These are phyloP conservation scores for Diploptera punctata DNA, from an alignment of 2,888 invertebrate genomes.

Conservation along the genomic window DNA sequence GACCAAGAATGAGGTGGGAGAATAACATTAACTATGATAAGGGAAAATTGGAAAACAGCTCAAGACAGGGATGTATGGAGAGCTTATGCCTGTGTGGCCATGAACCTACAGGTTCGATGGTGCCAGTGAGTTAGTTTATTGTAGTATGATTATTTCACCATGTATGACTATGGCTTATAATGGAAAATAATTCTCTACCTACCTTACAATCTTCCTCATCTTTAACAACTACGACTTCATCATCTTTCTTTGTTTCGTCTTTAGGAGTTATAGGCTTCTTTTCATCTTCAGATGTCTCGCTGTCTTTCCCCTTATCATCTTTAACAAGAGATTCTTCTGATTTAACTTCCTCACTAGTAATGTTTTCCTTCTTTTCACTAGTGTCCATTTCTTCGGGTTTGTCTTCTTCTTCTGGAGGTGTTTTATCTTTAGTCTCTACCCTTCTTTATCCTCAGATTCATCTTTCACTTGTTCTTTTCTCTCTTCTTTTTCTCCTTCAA, in stretches of 20 bases:
- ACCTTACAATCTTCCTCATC: constrained; percentile 37
- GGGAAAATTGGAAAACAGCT: too few relatives aligned
- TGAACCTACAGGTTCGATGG: too few relatives aligned
- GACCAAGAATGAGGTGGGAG: too few relatives aligned
- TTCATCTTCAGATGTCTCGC: constrained; percentile 49
- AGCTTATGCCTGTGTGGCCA: too few relatives aligned
- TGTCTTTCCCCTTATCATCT: constrained; percentile 48
- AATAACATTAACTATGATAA: too few relatives aligned
- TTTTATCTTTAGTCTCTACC: constrained; percentile 42
- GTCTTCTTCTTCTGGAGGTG: constrained; percentile 44
- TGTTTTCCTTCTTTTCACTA: constrained; percentile 47
- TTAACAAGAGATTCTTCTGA: background rate
- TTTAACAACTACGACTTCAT: constrained; percentile 50
- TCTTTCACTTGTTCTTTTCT: constrained; percentile 40
- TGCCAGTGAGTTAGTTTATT: too few relatives aligned
- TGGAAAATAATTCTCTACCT: too few relatives aligned
- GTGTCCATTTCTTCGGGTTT: constrained; percentile 48
- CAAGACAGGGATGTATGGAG: too few relatives aligned
- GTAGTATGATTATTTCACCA: too few relatives aligned
- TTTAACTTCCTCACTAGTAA: constrained; percentile 18
- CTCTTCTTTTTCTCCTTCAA: constrained; percentile 44
- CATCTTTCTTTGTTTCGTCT: constrained; percentile 49
- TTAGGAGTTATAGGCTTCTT: constrained; percentile 46
- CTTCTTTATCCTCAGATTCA: constrained; percentile 42
- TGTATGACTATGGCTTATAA: too few relatives aligned